These are phyloP conservation scores for Drosophila lini DNA, from an alignment of 1,140 invertebrate species.

Conservation along the genomic window DNA sequence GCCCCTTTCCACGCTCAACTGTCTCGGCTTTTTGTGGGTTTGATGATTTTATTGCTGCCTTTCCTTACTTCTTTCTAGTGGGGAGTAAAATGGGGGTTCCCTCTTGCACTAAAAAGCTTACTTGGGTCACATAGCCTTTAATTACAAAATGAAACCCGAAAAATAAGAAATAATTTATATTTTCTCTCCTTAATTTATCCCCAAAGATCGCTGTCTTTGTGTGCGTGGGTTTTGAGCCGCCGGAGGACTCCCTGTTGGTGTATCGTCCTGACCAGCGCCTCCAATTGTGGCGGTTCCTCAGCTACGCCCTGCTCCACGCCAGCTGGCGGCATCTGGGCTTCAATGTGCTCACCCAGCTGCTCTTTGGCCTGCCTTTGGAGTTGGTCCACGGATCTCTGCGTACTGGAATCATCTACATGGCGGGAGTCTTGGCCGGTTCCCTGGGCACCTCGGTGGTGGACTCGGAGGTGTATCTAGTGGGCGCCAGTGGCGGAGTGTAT, in stretches of 20 bases:
- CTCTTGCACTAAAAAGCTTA: neutral
- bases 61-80: neutral
- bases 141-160: constrained; percentile 1
- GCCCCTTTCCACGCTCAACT: constrained; percentile 12
- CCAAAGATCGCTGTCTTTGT: constrained; percentile 95
- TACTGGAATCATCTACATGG: constrained; percentile 95
- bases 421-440: constrained; percentile 96
- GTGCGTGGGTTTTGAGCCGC: constrained; percentile 91
- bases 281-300: constrained; percentile 96
- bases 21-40: constrained; percentile 49
- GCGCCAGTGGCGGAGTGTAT: constrained; percentile 97
- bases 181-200: neutral
- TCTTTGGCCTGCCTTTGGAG: constrained; percentile 96
- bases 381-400: constrained; percentile 96
- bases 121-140: neutral
- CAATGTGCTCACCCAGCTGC: constrained; percentile 95
- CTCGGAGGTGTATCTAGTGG: constrained; percentile 96
- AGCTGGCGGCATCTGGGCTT: constrained; percentile 98
- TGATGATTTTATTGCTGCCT: constrained; percentile 69
- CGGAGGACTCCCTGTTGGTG: constrained; percentile 95
- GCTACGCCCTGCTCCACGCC: constrained; percentile 97
- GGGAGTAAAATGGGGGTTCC: neutral
- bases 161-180: neutral
- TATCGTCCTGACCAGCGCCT: constrained; percentile 95
- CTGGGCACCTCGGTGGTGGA: constrained; percentile 96